These are phyloP conservation scores for Drosophila leonis DNA, from an alignment of 2,888 invertebrate genomes.

Conservation along the genomic window DNA sequence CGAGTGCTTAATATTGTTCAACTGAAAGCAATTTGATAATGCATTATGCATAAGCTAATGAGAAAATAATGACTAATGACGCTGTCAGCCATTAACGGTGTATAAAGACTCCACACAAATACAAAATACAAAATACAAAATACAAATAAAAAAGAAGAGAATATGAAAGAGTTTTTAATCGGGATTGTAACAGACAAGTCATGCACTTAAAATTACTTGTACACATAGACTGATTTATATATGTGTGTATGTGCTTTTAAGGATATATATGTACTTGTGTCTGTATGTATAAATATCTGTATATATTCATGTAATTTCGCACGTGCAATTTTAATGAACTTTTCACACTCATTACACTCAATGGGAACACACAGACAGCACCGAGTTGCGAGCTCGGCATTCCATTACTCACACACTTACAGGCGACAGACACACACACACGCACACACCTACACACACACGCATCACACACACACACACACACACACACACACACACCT, in stretches of 20 bases:
- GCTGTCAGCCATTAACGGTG: conserved; percentile 51
- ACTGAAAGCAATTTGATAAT: conserved; percentile 54
- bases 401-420: conserved; percentile 31
- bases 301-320: conserved; percentile 57
- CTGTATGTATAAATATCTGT: conserved; percentile 1
- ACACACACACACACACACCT: conserved; percentile 1
- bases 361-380: conserved; percentile 20
- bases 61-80: conserved; percentile 59
- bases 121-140: not conserved
- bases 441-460: conserved; percentile 25
- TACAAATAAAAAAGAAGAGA: not conserved
- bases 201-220: conserved; percentile 67
- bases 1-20: not conserved
- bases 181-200: conserved; percentile 42
- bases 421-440: conserved; percentile 27
- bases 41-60: conserved; percentile 58
- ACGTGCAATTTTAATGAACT: conserved; percentile 80
- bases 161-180: not conserved
- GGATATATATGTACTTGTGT: conserved; percentile 14
- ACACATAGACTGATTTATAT: not conserved
- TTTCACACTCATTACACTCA: conserved; percentile 78
- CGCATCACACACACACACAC: conserved; percentile 34
- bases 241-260: not conserved
- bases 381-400: conserved; percentile 15
- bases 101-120: conserved; percentile 27